phyloP scores from a whole-genome alignment of 2,888 invertebrate species.

The Zeuzera pyrina region DNA sequence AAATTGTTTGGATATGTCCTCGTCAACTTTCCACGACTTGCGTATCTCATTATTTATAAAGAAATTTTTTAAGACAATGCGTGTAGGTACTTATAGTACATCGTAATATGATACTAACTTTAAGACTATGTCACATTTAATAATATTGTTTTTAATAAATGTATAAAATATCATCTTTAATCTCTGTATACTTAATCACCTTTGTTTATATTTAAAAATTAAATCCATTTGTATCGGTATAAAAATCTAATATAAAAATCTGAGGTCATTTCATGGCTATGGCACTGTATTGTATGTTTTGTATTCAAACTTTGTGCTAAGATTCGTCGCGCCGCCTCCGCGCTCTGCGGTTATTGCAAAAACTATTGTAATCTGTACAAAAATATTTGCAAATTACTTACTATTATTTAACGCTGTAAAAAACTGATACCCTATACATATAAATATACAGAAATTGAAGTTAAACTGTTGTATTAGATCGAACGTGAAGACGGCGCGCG shows the following conservation, averaged over 20 bases:
- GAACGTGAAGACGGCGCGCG: slow-evolving; percentile 37
- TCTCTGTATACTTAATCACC: slow-evolving; percentile 73
- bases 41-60: slow-evolving; percentile 19
- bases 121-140: slow-evolving; percentile 69
- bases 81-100: slow-evolving; percentile 43
- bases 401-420: slow-evolving; percentile 59
- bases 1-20: slow-evolving; percentile 19
- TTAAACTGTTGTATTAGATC: slow-evolving; percentile 41
- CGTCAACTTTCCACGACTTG: slow-evolving; percentile 29
- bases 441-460: slow-evolving; percentile 37
- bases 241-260: slow-evolving; percentile 72
- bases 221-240: slow-evolving; percentile 74
- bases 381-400: slow-evolving; percentile 68
- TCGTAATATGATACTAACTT: slow-evolving; percentile 55
- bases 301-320: slow-evolving; percentile 64
- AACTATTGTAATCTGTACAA: slow-evolving; percentile 48
- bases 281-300: slow-evolving; percentile 60
- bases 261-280: slow-evolving; percentile 68
- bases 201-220: slow-evolving; percentile 72
- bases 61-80: slow-evolving; percentile 24
- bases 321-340: slow-evolving; percentile 33
- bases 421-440: slow-evolving; percentile 19
- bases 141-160: slow-evolving; percentile 73
- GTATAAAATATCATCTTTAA: slow-evolving; percentile 74
- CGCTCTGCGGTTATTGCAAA: too few relatives aligned